Evolutionary conservation across 2,113 vertebrate species (phyloP), one percentile per base, ranked within the genome.

Genomic region (Cepphus grylle): DNA sequence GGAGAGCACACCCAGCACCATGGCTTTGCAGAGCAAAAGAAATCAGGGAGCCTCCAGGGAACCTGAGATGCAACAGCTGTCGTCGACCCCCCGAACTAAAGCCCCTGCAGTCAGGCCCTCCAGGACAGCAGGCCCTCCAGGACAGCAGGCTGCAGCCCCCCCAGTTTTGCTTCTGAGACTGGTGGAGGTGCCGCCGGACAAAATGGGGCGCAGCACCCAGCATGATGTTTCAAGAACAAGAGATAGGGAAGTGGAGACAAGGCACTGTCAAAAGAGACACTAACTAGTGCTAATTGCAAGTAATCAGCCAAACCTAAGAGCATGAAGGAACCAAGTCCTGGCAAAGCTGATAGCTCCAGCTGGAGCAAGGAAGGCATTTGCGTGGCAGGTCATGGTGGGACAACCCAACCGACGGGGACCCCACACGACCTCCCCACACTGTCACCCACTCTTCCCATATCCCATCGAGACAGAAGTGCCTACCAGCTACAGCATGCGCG

Each of bases 251-350:
- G 52, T 8, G 88, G 71, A 71, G 88, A 90, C 71, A 80, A 77
- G 71, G 83, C 80, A 59, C 67, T 96, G 93, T 88, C 93, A 86
- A 74, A 81, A 92, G 67, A 95, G 88, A 90, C 71, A 81, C 56
- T 94, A 81, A 96, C 95, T 89, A 81, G 36, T 87, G 65, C 61
- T 95, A 96, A 89, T 93, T 96, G 95, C 91, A 89, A 89, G 42
- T 62, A 84, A 71, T 36, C 70, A 42, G 81, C 59, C 63, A 58
- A 62, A 90, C 38, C 78, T 56, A 77, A 62, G 55, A 90, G 50
- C 55, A 3, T 6, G 72, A 78, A 88, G 88, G 82, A 86, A 8
- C 18, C 52, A n/a, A 65, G 66, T 47, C 23, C 76, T 78, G 59
- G 67, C 80, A 84, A 73, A 91, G 86, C 53, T 5, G 2, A 27